Evolutionary conservation across 1,140 invertebrate genomes (phyloP).

Genomic region (Globodera rostochiensis): DNA sequence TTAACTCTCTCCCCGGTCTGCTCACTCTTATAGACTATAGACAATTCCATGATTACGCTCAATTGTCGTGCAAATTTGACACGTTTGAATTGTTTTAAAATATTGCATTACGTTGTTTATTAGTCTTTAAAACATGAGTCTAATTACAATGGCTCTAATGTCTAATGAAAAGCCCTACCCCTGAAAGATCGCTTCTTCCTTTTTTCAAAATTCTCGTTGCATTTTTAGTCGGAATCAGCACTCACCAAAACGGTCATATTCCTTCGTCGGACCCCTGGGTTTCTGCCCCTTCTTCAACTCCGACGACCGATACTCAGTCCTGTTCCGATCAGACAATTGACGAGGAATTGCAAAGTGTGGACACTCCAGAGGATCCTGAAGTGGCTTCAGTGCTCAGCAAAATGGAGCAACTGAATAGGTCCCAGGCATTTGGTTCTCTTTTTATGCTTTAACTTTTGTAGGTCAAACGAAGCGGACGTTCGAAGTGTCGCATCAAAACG

Average conservation of each 20-base stretch:
- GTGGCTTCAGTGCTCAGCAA: constrained; percentile 53
- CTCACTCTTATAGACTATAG: too few relatives aligned
- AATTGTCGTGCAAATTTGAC: too few relatives aligned
- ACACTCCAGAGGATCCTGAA: constrained; percentile 38
- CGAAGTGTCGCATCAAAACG: constrained; percentile 57
- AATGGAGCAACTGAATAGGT: constrained; percentile 64
- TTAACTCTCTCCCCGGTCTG: too few relatives aligned
- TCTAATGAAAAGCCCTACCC: too few relatives aligned
- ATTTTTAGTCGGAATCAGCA: background rate
- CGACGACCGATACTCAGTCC: constrained; percentile 10
- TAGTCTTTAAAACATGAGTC: too few relatives aligned
- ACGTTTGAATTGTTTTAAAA: too few relatives aligned
- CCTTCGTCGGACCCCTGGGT: background rate
- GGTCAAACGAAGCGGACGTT: constrained; percentile 59
- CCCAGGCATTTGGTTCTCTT: background rate
- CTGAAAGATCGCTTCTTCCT: too few relatives aligned
- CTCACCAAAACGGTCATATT: background rate
- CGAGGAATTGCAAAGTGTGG: constrained; percentile 16
- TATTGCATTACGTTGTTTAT: too few relatives aligned
- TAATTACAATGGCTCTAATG: too few relatives aligned
- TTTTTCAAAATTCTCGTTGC: background rate
- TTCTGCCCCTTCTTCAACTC: background rate
- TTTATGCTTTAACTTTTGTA: constrained; percentile 21
- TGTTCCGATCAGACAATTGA: constrained; percentile 13
- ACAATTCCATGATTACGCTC: too few relatives aligned